Conservation (phyloP, 1,140 invertebrate genomes). For the Pinna nobilis region DNA sequence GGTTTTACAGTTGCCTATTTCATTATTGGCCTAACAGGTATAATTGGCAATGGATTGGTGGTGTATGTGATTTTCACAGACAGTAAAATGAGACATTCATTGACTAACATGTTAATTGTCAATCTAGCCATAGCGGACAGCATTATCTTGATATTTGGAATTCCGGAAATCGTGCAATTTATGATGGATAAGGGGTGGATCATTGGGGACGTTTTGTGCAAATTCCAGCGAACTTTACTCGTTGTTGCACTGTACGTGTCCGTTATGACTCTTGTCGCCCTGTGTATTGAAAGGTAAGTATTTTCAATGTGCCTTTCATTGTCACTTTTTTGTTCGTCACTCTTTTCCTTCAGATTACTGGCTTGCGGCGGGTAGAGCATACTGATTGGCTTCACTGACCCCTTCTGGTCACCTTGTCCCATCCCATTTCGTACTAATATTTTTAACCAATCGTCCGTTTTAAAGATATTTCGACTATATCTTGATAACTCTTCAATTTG, state of each 20-base stretch:
- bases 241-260: conserved; percentile 72
- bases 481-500: too few relatives aligned
- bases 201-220: conserved; percentile 64
- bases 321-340: too few relatives aligned
- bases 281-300: conserved; percentile 74
- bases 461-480: too few relatives aligned
- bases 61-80: conserved; percentile 71
- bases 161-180: conserved; percentile 74
- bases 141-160: conserved; percentile 71
- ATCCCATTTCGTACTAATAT: too few relatives aligned
- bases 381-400: too few relatives aligned
- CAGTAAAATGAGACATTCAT: conserved; percentile 68
- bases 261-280: conserved; percentile 71
- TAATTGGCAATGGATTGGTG: conserved; percentile 72
- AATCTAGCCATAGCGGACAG: conserved; percentile 74
- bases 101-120: conserved; percentile 73
- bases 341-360: too few relatives aligned
- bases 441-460: too few relatives aligned
- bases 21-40: conserved; percentile 59
- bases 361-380: too few relatives aligned
- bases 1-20: conserved; percentile 49
- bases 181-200: conserved; percentile 73
- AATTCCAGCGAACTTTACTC: conserved; percentile 65
- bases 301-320: too few relatives aligned
- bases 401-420: too few relatives aligned